Evolutionary conservation across 2,113 vertebrate genomes (phyloP), one percentile per base, ranked within the genome.

Genomic region (Elephantulus edwardii): DNA sequence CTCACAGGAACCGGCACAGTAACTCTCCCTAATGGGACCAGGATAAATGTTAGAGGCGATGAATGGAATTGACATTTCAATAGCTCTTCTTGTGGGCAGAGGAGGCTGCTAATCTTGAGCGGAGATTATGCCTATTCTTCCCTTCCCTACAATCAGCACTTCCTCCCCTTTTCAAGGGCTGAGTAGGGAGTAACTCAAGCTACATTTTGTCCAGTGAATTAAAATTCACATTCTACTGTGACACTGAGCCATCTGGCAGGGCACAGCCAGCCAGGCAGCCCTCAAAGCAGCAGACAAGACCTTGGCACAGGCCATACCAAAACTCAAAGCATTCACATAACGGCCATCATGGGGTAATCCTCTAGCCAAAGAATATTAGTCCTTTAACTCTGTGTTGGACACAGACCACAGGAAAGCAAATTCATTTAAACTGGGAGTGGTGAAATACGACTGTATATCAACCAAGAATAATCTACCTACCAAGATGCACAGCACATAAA

Each of bases 231-330:
- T 68, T 88, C 92, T 86, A n/a, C 75, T 72, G 74, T 93, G 88
- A 92, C 93, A 92, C 75, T 42, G 54, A 89, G 86, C 94, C 93
- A 93, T 91, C 90, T 95, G 93, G 95, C 76, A 91, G 88, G 94
- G 83, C 80, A 70, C 1, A 6, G 66, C 66, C 93, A 90, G 88
- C 91, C 40, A 90, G 88, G 64, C 26, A 71, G 82, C 66, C 58
- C 86, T 96, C 60, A 90, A 81, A 86, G 52, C 94, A 86, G 92
- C 5, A 94, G 91, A 79, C 90, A 26, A 64, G 88, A 94, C 92
- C 94, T 90, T 93, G 94, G 88, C 90, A 89, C 71, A 48, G 54
- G 72, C 48, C 17, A 91, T 75, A 95, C 74, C 71, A 83, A 91
- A 58, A 35, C 52, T 95, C 64, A 19, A 60, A 62, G 72, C 56